Conservation (phyloP, 2,888 invertebrate species). For the Pasiphila rectangulata region DNA sequence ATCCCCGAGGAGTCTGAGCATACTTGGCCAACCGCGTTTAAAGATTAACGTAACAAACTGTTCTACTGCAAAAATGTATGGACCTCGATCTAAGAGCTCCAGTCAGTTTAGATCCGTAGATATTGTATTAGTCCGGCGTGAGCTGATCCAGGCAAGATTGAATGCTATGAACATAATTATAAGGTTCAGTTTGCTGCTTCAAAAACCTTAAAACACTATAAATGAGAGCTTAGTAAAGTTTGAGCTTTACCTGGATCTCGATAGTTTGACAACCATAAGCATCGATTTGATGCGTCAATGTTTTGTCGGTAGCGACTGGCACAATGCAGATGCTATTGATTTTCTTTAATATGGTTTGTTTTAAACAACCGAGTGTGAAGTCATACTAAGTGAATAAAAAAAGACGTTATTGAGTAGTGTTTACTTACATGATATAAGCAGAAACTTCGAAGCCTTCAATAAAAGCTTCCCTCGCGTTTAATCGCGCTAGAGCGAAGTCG, state of each 20-base stretch:
- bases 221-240: neutral
- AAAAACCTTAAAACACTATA: neutral
- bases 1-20: constrained; percentile 36
- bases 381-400: too few relatives aligned
- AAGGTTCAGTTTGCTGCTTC: constrained; percentile 11
- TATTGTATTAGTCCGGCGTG: constrained; percentile 31
- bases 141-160: constrained; percentile 13
- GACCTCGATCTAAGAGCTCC: constrained; percentile 42
- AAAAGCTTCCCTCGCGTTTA: constrained; percentile 25
- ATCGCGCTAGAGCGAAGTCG: constrained; percentile 13
- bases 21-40: constrained; percentile 29
- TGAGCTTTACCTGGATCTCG: neutral
- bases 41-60: constrained; percentile 44
- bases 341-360: too few relatives aligned
- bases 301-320: neutral
- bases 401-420: neutral
- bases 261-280: neutral
- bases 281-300: neutral
- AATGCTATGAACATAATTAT: constrained; percentile 5
- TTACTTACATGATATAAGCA: constrained; percentile 4
- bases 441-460: constrained; percentile 11
- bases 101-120: constrained; percentile 49
- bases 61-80: constrained; percentile 39
- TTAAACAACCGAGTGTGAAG: too few relatives aligned
- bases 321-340: neutral